Evolutionary conservation across 1,140 invertebrate genomes (phyloP).

Genomic region (Leptoteleia sp.): DNA sequence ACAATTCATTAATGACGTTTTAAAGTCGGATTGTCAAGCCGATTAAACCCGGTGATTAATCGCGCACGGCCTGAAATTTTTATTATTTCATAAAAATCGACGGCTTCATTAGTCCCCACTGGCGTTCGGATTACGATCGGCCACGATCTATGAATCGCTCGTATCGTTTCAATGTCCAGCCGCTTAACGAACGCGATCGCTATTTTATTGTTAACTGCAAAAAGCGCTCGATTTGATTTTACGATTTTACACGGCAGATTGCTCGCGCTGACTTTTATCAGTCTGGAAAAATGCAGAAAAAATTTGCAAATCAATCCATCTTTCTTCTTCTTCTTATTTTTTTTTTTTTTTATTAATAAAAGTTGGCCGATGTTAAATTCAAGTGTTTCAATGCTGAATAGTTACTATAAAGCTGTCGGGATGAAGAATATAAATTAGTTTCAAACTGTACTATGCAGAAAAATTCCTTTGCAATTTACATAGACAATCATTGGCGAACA

Average conservation of each 20-base stretch:
- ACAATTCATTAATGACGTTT: slow-evolving; percentile 59
- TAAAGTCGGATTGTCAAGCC: slow-evolving; percentile 25
- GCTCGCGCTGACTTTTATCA: too few relatives aligned
- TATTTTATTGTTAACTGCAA: neutral
- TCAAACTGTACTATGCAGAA: too few relatives aligned
- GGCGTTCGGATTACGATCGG: slow-evolving; percentile 23
- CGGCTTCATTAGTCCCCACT: slow-evolving; percentile 18
- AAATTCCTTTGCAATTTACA: too few relatives aligned
- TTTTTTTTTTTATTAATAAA: too few relatives aligned
- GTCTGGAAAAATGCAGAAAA: neutral
- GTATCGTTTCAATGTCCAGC: neutral
- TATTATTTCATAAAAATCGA: slow-evolving; percentile 23
- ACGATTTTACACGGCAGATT: neutral
- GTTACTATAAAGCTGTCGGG: too few relatives aligned
- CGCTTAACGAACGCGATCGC: neutral
- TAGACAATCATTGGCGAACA: too few relatives aligned
- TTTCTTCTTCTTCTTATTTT: too few relatives aligned
- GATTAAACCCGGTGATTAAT: slow-evolving; percentile 38
- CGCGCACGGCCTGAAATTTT: slow-evolving; percentile 15
- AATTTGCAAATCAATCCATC: too few relatives aligned
- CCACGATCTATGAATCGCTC: slow-evolving; percentile 12
- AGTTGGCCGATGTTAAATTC: too few relatives aligned
- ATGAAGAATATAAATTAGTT: too few relatives aligned
- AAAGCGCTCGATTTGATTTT: neutral
- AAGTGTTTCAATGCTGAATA: too few relatives aligned